Percentiles rank a stretch among this genome's conserved stretches.
These are phyloP conservation scores for Orestias chungarensis DNA, from an alignment of 2,797 vertebrate genomes.

Conservation along the genomic window DNA sequence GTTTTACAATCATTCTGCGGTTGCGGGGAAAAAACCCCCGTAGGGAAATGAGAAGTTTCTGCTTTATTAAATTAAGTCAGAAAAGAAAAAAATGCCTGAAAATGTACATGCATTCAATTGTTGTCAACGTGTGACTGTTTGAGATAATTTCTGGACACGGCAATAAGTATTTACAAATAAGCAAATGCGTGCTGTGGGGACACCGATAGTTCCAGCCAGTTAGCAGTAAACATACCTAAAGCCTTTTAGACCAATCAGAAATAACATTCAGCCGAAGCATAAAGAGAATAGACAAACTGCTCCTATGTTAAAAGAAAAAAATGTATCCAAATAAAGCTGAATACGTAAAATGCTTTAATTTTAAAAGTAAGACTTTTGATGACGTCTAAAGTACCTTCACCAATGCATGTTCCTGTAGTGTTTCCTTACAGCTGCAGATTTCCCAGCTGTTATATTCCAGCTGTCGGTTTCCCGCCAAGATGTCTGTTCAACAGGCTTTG, in stretches of 20 bases:
- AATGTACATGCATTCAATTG: constrained; percentile 9
- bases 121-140: constrained; percentile 6
- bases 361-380: not conserved
- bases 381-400: not conserved
- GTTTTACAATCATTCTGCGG: constrained; percentile 6
- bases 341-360: not conserved
- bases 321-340: not conserved
- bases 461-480: not conserved
- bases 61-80: constrained; percentile 11
- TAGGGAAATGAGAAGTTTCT: not conserved
- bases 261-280: not conserved
- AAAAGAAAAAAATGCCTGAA: not conserved
- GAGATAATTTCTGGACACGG: not conserved
- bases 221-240: constrained; percentile 8
- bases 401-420: not conserved
- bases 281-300: not conserved
- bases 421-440: not conserved
- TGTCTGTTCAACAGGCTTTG: not conserved
- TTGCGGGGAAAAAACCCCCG: constrained; percentile 9
- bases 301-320: not conserved
- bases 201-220: not conserved
- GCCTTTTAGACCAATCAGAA: not conserved
- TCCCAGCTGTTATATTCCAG: not conserved
- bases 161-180: not conserved
- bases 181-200: not conserved